Percentiles rank a stretch among this genome's conserved stretches.
Conservation (phyloP, 2,888 invertebrate species). For the Erebia aethiops region DNA sequence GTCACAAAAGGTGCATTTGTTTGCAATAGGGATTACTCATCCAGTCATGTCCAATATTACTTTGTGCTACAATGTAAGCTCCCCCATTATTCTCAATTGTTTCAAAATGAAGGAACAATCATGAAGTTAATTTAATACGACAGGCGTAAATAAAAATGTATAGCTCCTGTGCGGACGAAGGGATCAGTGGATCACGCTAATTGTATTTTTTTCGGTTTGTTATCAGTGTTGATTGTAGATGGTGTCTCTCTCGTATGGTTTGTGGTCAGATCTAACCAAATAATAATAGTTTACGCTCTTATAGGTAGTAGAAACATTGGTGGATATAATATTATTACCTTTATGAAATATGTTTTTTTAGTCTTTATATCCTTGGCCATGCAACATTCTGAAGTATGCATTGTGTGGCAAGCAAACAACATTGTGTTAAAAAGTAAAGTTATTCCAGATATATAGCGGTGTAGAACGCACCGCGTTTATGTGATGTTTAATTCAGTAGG, state of each 20-base stretch:
- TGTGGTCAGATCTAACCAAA: not conserved
- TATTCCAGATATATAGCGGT: not conserved
- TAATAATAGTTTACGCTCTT: too few species aligned
- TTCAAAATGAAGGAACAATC: constrained; percentile 3
- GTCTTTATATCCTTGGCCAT: not conserved
- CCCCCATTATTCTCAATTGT: constrained; percentile 21
- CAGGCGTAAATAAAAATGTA: constrained; percentile 9
- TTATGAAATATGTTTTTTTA: too few species aligned
- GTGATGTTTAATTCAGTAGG: constrained; percentile 11
- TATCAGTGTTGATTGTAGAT: not conserved
- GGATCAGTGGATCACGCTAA: not conserved
- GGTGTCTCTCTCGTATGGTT: not conserved
- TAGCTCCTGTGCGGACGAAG: not conserved
- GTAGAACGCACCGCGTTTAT: not conserved
- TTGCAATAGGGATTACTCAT: constrained; percentile 13
- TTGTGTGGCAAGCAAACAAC: too few species aligned
- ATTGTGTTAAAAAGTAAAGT: not conserved
- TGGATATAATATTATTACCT: too few species aligned
- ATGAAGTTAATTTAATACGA: constrained; percentile 9
- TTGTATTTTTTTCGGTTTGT: not conserved
- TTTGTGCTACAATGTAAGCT: constrained; percentile 16
- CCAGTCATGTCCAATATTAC: not conserved
- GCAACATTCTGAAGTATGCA: not conserved
- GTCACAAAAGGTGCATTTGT: not conserved
- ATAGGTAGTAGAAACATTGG: too few species aligned